Percentiles rank a stretch among this genome's conserved stretches.
Evolutionary conservation across 2,113 vertebrate genomes (phyloP).

Genomic region (Mustela lutreola): DNA sequence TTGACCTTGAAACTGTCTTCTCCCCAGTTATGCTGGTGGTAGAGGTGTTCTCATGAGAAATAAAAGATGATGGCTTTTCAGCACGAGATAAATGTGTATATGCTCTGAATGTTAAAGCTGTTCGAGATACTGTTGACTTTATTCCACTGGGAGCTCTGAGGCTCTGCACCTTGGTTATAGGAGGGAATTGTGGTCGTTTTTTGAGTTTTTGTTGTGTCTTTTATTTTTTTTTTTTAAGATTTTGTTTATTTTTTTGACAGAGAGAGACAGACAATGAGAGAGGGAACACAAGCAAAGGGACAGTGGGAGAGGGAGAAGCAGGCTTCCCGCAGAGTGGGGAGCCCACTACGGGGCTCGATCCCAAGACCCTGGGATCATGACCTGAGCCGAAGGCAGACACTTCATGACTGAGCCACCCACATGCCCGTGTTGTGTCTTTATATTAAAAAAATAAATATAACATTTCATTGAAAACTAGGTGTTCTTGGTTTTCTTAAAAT

Average conservation of each 20-base stretch:
- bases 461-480: conserved; percentile 2
- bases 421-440: neutral
- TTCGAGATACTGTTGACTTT: neutral
- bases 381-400: no score
- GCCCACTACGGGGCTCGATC: no score
- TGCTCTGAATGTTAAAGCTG: neutral
- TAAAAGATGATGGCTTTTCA: neutral
- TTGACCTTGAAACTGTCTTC: conserved; percentile 39
- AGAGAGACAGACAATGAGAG: no score
- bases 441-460: neutral
- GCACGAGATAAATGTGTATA: neutral
- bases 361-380: no score
- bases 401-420: no score
- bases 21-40: neutral
- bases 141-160: neutral
- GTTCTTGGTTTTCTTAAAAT: conserved; percentile 33
- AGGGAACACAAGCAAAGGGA: no score
- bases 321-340: no score
- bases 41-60: neutral
- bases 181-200: neutral
- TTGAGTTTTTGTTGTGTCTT: conserved; percentile 56
- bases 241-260: no score
- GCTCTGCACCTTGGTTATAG: neutral
- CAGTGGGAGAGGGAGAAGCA: no score
- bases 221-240: neutral